phyloP scores from a whole-genome alignment of 2,113 vertebrate genomes.

The Tragelaphus strepsiceros region DNA sequence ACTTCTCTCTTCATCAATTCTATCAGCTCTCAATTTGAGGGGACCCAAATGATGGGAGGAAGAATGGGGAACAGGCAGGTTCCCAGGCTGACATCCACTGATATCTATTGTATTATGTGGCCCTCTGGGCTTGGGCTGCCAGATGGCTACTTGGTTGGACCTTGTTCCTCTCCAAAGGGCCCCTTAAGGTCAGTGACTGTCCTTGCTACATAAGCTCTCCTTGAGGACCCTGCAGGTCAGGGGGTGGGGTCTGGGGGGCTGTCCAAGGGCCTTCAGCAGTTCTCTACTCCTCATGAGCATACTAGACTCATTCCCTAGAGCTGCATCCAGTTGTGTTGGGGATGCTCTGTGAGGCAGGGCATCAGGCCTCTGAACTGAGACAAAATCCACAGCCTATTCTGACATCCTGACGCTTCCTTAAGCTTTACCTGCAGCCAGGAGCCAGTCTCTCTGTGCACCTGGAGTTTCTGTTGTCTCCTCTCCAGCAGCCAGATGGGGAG shows the following conservation, averaged over 20 bases:
- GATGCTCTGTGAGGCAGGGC: background rate
- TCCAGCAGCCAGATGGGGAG: background rate
- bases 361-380: background rate
- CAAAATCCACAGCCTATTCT: background rate
- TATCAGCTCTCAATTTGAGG: background rate
- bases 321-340: no score
- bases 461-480: background rate
- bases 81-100: background rate
- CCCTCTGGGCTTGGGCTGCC: background rate
- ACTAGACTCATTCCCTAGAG: no score
- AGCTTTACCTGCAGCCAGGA: background rate
- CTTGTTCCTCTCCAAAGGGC: background rate
- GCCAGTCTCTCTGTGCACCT: background rate
- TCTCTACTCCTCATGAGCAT: background rate
- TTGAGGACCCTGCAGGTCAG: background rate
- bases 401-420: background rate
- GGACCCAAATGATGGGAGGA: background rate
- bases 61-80: background rate
- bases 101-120: background rate
- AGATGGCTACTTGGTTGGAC: background rate
- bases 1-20: background rate
- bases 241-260: accelerated
- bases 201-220: background rate
- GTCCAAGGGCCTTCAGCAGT: background rate
- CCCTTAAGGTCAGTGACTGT: background rate